Conservation (phyloP, 2,888 invertebrate genomes). For the Meghimatium bilineatum region DNA sequence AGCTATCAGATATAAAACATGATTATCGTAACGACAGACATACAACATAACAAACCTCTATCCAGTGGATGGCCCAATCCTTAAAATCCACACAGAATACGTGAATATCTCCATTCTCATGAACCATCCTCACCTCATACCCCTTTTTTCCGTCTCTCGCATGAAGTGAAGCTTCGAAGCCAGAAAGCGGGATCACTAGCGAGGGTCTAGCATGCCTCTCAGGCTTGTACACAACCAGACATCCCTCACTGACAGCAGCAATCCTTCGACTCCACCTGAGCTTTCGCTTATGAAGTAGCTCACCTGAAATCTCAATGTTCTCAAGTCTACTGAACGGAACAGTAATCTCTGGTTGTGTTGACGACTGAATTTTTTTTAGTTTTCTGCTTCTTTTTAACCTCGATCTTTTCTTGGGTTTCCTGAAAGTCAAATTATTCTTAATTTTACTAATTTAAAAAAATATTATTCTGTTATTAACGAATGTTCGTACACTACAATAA, state of each 20-base stretch:
- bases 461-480: no score
- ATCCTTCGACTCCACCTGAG: conserved; percentile 69
- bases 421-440: no score
- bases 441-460: no score
- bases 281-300: conserved; percentile 67
- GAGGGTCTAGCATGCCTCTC: conserved; percentile 68
- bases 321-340: conserved; percentile 63
- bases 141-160: conserved; percentile 65
- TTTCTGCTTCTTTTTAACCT: conserved; percentile 51
- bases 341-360: conserved; percentile 61
- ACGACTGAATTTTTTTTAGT: conserved; percentile 57
- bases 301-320: conserved; percentile 65
- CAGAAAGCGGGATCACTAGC: conserved; percentile 62
- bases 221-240: conserved; percentile 68
- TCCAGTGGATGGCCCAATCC: conserved; percentile 71
- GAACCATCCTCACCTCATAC: conserved; percentile 68
- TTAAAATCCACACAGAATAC: conserved; percentile 68
- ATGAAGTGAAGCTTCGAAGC: conserved; percentile 63
- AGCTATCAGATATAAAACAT: no score
- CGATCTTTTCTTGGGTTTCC: conserved; percentile 57
- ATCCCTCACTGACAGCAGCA: conserved; percentile 65
- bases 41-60: conserved; percentile 60
- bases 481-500: no score
- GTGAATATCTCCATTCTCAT: conserved; percentile 65
- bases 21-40: no score